Evolutionary conservation across 2,888 invertebrate genomes (phyloP), one percentile per base, ranked within the genome.

Genomic region (Drosophila subquinaria): DNA sequence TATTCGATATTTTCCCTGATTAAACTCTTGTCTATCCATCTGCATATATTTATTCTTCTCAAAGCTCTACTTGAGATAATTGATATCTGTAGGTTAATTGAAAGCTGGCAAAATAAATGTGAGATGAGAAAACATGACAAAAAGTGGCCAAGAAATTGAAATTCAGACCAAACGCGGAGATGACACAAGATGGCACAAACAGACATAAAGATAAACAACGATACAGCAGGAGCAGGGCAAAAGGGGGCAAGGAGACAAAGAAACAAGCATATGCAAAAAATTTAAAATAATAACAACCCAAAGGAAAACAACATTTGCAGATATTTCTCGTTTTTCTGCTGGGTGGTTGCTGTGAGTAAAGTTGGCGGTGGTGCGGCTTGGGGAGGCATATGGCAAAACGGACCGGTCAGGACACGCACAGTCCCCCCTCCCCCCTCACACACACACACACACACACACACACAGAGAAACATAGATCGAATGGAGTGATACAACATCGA

Each of bases 231-330:
- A 36, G 23, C 1, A 3, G 33, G 23, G 9, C 9, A 9, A 6
- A 45, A 1, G 27, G n/a, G 51, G 30, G 45, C 9, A 43, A 11
- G 38, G 40, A 50, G n/a, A 48, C 48, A 69, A 40, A 66, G 55
- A 74, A 65, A 60, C 52, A 69, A 61, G 47, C 80, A 82, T 76
- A 77, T 79, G 81, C 70, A 82, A 87, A 75, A 81, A 88, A 87
- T 87, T 76, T 74, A 79, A 82, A 86, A 88, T 88, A 89, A 88
- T 89, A 87, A 86, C 88, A 89, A 88, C 89, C 89, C 89, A 86
- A 88, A 86, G 87, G 89, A 88, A 90, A 90, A 87, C 87, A 86
- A 87, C 86, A 83, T 87, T 89, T 88, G 89, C 90, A 88, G 88
- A 89, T 73, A 88, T 82, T 84, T 72, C 69, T 66, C 64, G 56